phyloP scores from a whole-genome alignment of 2,113 vertebrate genomes.

The Epinephelus moara region DNA sequence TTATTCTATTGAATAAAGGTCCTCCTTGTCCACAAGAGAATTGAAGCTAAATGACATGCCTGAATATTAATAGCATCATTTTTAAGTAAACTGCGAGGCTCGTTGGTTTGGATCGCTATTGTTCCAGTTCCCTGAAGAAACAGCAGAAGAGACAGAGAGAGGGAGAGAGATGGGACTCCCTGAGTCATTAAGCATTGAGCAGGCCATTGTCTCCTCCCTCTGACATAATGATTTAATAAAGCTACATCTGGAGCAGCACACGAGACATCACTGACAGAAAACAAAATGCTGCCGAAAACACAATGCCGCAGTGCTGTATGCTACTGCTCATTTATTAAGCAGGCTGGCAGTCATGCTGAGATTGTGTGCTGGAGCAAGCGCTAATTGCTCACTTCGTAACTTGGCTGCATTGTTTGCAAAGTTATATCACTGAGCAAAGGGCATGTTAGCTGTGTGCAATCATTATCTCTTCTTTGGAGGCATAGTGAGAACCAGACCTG shows the following conservation, averaged over 20 bases:
- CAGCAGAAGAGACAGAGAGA: conserved; percentile 51
- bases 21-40: conserved; percentile 43
- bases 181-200: conserved; percentile 77
- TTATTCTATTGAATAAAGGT: conserved; percentile 63
- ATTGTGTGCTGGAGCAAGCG: conserved; percentile 65
- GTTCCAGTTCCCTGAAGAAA: conserved; percentile 66
- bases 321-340: conserved; percentile 71
- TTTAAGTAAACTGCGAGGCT: conserved; percentile 67
- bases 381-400: conserved; percentile 75
- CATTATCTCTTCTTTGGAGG: conserved; percentile 39
- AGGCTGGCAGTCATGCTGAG: conserved; percentile 69
- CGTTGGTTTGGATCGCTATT: conserved; percentile 59
- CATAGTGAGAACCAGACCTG: conserved; percentile 16
- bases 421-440: conserved; percentile 67
- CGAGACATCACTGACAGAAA: conserved; percentile 72
- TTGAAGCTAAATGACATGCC: conserved; percentile 60
- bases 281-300: conserved; percentile 74
- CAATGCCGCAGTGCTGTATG: conserved; percentile 67
- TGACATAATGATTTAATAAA: conserved; percentile 80
- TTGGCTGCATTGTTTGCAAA: conserved; percentile 70
- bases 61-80: conserved; percentile 70
- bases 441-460: conserved; percentile 49
- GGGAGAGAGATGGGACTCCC: conserved; percentile 65
- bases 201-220: conserved; percentile 77
- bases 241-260: conserved; percentile 73